Base-by-base conservation (phyloP, 2,797 vertebrate species). In the Pseudomugil tenellus region DNA sequence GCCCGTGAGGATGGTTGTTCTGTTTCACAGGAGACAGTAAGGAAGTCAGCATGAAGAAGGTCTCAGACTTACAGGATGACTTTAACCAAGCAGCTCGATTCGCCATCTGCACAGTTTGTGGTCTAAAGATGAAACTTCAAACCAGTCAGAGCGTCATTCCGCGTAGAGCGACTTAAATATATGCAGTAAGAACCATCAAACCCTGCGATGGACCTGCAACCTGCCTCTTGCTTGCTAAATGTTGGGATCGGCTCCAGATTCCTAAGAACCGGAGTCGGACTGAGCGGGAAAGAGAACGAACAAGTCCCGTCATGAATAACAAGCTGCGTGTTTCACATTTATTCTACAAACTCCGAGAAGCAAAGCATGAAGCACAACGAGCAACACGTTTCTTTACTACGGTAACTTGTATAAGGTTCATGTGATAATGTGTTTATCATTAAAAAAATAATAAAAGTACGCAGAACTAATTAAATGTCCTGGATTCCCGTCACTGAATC, bases 1-100 rank as follows among this genome's bases (percentile, higher is more conserved):
- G 98, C 93, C 96, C 96, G 77, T 99, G 98, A 84, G 98, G 96
- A 82, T 98, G 98, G 95, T 99, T 99, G 94, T 99, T 99, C 97
- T 99, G 94, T 74, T 70, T 0, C 23, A 26, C 23, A 56, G 11
- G 23, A 32, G 28, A 23, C 17, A 39, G 17, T 7, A n/a, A 14
- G 14, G 10, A 48, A n/a, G 21, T 34, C 17, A 25, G 29, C 2
- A 16, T 23, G 23, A 21, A 25, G 48, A 25, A 49, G 1, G 12
- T 49, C 10, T 25, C n/a, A 49, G 12, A 49, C 23, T 25, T 12
- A 25, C 48, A 49, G 2, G 48, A 12, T 23, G 23, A 25, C 21
- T 4, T 21, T 12, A 10, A 48, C 21, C 12, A 5, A 25, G 25
- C 11, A 51, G 14, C 6, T 23, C 23, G 14, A 25, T 13, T 16